Conservation (phyloP, 2,888 invertebrate species). For the Entomobrya multifasciata region DNA sequence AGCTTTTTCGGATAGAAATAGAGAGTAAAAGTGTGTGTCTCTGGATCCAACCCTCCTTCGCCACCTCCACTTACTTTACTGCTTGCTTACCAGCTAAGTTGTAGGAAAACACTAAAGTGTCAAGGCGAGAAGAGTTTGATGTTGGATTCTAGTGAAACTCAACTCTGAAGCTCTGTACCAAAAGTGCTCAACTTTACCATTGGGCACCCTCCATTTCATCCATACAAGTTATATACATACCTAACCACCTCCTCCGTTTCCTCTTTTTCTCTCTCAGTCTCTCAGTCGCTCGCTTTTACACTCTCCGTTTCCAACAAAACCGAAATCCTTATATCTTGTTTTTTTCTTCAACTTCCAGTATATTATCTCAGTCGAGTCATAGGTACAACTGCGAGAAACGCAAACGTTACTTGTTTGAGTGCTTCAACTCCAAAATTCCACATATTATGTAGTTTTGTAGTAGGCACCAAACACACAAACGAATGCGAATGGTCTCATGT, state of each 20-base stretch:
- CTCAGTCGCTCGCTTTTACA: background rate
- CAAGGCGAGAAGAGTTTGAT: constrained; percentile 3
- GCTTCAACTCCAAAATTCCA: background rate
- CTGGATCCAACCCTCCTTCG: background rate
- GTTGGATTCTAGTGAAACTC: background rate
- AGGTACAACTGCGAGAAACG: background rate
- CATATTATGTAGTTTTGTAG: background rate
- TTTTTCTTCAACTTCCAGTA: background rate
- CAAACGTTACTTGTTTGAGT: too few relatives aligned
- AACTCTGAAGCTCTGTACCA: background rate
- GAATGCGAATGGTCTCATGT: constrained; percentile 3
- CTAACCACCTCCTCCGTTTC: background rate
- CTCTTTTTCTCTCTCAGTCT: constrained; percentile 6
- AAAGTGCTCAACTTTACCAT: background rate
- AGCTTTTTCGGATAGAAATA: background rate
- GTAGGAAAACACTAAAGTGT: constrained; percentile 23
- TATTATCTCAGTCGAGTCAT: background rate
- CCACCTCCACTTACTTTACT: constrained; percentile 24
- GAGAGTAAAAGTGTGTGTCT: background rate
- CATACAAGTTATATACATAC: background rate
- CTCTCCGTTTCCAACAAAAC: background rate
- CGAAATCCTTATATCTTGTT: constrained; percentile 14
- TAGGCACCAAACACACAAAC: background rate
- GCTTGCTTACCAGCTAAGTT: constrained; percentile 33
- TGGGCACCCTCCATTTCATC: constrained; percentile 28